Base-by-base conservation (phyloP, 30 jellyfish, hydroid and myxozoan genomes). In the Mastigias papua region DNA sequence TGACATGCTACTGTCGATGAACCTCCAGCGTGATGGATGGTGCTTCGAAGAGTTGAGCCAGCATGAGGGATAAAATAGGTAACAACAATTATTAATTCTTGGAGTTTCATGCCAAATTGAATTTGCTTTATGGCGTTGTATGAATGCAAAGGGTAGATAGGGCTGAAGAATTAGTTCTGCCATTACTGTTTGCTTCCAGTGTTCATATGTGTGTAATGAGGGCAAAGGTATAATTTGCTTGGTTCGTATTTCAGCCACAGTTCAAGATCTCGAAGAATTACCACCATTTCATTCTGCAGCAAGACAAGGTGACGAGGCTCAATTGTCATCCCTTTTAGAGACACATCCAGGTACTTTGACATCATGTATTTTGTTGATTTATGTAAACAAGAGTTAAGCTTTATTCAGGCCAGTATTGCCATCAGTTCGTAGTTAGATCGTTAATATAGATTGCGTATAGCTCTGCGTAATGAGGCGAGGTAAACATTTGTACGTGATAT, bases 281-380 rank as follows among this genome's bases (percentile, higher is more conserved):
- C 94, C 94, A 35, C 94, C 94, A 0, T 85, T 85, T 66, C 94
- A 85, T 66, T 58, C 88, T 23, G 94, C 94, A 30, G 94, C 94
- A 9, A 72, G 94, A 50, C 94, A 85, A 72, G 94, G 94, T 17
- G 70, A 85, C 42, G 48, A 28, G 10, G 78, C 46, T 13, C 82
- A 85, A 65, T 83, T 85, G 68, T 37, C 78, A 22, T 64, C 72
- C 33, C 94, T 85, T 25, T 66, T 85, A 46, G 66, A 69, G 4
- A 35, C 78, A n/a, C 94, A 85, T 63, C 94, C 94, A 85, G 94
- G 94, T 85, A 50, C 29, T 22, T 32, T 74, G 23, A 34, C 34
- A 3, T 37, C 10, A 37, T n/a, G n/a, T n/a, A n/a, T n/a, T n/a
- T n/a, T n/a, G n/a, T n/a, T n/a, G n/a, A n/a, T n/a, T n/a, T n/a